Evolutionary conservation across 2,797 vertebrate species (phyloP), one percentile per base, ranked within the genome.

Genomic region (Hipposideros larvatus): DNA sequence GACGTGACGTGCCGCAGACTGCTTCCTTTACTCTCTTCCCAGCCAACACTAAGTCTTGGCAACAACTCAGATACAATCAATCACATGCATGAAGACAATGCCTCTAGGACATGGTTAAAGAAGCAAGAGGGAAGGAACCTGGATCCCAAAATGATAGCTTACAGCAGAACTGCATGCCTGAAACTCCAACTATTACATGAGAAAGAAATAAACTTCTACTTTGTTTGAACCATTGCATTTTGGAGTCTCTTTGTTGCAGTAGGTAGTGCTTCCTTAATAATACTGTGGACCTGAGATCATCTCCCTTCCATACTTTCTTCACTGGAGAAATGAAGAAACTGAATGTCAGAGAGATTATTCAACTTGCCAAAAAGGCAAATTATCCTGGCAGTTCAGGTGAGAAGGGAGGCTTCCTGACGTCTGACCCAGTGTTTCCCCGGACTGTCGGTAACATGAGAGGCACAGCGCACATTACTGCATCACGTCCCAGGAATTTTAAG

Each of bases 301-400:
- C 57, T 85, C 34, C 11, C 14, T 80, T 51, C 51, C 4, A 7
- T 21, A 53, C 4, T 57, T 55, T 53, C 73, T 83, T 89, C 86
- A 55, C 7, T 59, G 48, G 53, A 63, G 55, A 91, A 94, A 94
- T 61, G 14, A 59, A 94, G 48, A 87, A 95, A 83, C 13, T 46
- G 11, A 87, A 55, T n/a, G 37, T 91, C 43, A 87, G 15, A 78
- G 43, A 87, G 13, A 59, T 80, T 75, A 75, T 74, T 9, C 9
- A 91, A 95, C 26, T 65, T 92, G 51, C 19, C 34, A 63, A 88
- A 87, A 92, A 78, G 26, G 63, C 41, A 88, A 71, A 51, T 63
- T 9, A 10, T 34, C 31, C 87, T 14, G 28, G 70, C 13, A 78
- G 28, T 61, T 96, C 22, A 79, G 26, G 53, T 92, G 41, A 96